Evolutionary conservation across 1,140 invertebrate genomes (phyloP).

Genomic region (Glossosoma conforme): DNA sequence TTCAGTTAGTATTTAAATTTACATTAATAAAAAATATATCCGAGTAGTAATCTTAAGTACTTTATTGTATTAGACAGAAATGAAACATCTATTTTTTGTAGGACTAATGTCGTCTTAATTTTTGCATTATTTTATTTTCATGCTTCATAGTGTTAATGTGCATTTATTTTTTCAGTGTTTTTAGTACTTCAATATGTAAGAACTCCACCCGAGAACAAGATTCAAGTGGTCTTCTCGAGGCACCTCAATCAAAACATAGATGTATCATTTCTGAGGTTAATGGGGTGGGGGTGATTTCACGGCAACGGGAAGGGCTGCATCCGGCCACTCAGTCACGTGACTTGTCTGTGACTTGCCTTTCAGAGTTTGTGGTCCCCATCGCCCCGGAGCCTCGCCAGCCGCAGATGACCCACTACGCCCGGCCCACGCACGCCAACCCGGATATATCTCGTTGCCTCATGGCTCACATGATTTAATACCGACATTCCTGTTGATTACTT

Average conservation of each 20-base stretch:
- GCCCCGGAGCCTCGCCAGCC: constrained; percentile 40
- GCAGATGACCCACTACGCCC: constrained; percentile 36
- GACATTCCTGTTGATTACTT: constrained; percentile 21
- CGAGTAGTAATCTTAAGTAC: too few relatives aligned
- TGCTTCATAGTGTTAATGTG: too few relatives aligned
- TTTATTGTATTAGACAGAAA: too few relatives aligned
- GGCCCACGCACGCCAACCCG: constrained; percentile 53
- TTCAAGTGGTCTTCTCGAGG: not conserved
- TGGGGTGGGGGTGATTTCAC: not conserved
- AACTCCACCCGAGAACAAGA: too few relatives aligned
- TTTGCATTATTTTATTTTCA: too few relatives aligned
- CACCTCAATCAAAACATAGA: too few relatives aligned
- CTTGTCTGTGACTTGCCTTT: constrained; percentile 43
- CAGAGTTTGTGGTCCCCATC: constrained; percentile 47
- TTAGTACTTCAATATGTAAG: too few relatives aligned
- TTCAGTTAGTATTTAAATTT: too few relatives aligned
- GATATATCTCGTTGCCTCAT: constrained; percentile 54
- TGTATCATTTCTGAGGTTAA: not conserved
- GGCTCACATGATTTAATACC: constrained; percentile 52
- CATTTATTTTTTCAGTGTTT: not conserved
- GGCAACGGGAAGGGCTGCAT: not conserved
- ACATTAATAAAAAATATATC: too few relatives aligned
- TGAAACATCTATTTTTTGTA: too few relatives aligned
- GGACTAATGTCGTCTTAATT: too few relatives aligned
- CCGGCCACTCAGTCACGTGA: not conserved